Evolutionary conservation across 1,140 invertebrate genomes (phyloP).

Genomic region (Drosophila sucinea): DNA sequence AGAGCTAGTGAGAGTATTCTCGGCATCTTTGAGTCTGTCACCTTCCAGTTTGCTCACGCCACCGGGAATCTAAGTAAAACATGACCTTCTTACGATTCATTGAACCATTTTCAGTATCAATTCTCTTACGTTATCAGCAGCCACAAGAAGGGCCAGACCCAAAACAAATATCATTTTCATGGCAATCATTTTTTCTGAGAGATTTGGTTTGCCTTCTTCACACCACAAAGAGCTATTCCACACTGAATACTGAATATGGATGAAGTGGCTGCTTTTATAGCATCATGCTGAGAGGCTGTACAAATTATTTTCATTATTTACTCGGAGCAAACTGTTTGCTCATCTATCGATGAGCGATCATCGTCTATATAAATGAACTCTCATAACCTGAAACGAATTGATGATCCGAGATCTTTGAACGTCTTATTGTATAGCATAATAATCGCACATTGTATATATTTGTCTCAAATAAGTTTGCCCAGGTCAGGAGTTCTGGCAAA

Average conservation of each 20-base stretch:
- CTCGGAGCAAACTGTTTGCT: neutral
- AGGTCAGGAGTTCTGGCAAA: slow-evolving; percentile 21
- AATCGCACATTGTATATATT: neutral
- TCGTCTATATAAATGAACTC: neutral
- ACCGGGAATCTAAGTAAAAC: slow-evolving; percentile 1
- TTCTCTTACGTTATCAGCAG: slow-evolving; percentile 15
- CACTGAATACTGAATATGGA: slow-evolving; percentile 15
- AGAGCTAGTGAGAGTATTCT: slow-evolving; percentile 24
- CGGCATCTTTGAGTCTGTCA: slow-evolving; percentile 36
- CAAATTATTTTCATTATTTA: slow-evolving; percentile 12
- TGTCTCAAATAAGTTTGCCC: slow-evolving; percentile 11
- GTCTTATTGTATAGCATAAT: neutral
- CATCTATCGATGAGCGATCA: neutral
- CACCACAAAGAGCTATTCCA: neutral
- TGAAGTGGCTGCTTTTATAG: slow-evolving; percentile 19
- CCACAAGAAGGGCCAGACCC: slow-evolving; percentile 17
- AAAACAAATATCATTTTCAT: slow-evolving; percentile 36
- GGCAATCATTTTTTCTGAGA: slow-evolving; percentile 23
- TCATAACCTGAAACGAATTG: neutral
- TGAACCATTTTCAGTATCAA: no score
- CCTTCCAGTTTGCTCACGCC: slow-evolving; percentile 22
- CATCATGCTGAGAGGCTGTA: neutral
- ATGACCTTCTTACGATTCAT: no score
- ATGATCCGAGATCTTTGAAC: neutral
- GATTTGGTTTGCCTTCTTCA: no score